Evolutionary conservation across 2,797 vertebrate genomes (phyloP).

Genomic region (Schizothorax lantsangensis): DNA sequence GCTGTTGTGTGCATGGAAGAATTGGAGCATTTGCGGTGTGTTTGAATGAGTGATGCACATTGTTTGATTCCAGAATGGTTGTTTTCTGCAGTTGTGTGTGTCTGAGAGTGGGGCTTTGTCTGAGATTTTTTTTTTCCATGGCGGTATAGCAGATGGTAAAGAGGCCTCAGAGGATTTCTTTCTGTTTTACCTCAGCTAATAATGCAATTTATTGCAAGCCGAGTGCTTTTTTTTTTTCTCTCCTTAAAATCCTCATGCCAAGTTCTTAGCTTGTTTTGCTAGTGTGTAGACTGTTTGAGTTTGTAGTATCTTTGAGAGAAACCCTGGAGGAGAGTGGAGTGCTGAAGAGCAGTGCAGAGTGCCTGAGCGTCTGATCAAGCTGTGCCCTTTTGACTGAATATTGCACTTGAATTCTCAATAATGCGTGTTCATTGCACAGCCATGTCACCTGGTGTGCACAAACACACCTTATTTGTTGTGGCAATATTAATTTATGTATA

Average conservation of each 20-base stretch:
- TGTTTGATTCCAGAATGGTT: neutral
- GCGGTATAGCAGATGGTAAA: slow-evolving; percentile 1
- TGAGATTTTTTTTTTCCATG: neutral
- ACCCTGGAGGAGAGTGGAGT: neutral
- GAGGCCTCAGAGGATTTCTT: neutral
- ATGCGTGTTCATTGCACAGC: neutral
- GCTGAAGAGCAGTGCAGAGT: neutral
- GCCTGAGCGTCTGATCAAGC: neutral
- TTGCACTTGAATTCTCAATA: neutral
- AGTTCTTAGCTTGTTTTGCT: neutral
- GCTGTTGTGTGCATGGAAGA: neutral
- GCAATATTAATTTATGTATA: neutral
- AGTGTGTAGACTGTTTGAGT: neutral
- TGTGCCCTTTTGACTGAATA: neutral
- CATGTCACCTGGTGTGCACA: neutral
- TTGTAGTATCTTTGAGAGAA: neutral
- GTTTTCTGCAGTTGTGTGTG: neutral
- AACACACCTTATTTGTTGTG: neutral
- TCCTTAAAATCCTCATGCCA: neutral
- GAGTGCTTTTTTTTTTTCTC: too few relatives aligned
- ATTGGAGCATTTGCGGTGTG: neutral
- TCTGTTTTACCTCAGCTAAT: neutral
- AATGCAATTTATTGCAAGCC: slow-evolving; percentile 1
- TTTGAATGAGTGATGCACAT: neutral
- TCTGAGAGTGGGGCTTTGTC: neutral